These are phyloP conservation scores for Hermaeophaga mercurialis DNA, from an alignment of 2,888 invertebrate genomes.

Conservation along the genomic window DNA sequence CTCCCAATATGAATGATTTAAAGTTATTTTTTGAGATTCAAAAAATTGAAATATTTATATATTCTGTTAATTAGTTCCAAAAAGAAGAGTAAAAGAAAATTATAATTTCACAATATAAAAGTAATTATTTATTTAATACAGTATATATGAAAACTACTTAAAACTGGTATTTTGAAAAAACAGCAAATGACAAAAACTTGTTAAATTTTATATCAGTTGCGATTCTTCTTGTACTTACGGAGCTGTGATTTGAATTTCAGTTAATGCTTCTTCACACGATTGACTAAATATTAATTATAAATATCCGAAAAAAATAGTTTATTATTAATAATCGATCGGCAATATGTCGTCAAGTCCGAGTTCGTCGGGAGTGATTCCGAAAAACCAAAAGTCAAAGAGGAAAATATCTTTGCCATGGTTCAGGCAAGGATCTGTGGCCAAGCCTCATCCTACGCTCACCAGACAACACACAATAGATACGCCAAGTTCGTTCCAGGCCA, in stretches of 20 bases:
- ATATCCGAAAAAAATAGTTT: constrained; percentile 1
- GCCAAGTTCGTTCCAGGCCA: constrained; percentile 82
- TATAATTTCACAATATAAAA: too few relatives aligned
- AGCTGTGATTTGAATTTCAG: neutral
- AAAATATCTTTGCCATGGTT: constrained; percentile 92
- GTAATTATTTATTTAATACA: too few relatives aligned
- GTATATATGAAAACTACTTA: too few relatives aligned
- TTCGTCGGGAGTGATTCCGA: constrained; percentile 46
- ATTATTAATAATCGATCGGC: constrained; percentile 5
- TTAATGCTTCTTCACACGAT: constrained; percentile 1
- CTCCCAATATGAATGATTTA: too few relatives aligned
- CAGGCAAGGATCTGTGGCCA: constrained; percentile 77
- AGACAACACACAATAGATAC: constrained; percentile 91
- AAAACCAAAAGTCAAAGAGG: constrained; percentile 73
- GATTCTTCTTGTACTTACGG: neutral
- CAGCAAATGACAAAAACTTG: too few relatives aligned
- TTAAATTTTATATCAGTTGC: too few relatives aligned
- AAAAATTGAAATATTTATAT: too few relatives aligned
- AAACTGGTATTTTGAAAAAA: too few relatives aligned
- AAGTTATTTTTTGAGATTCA: too few relatives aligned
- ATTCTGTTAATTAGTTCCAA: too few relatives aligned
- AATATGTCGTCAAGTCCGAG: constrained; percentile 38
- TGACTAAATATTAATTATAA: constrained; percentile 5
- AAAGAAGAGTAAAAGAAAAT: too few relatives aligned
- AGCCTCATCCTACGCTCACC: constrained; percentile 75